Evolutionary conservation across 2,888 invertebrate species (phyloP), one percentile per base, ranked within the genome.

Genomic region (Plemyria rubiginata): DNA sequence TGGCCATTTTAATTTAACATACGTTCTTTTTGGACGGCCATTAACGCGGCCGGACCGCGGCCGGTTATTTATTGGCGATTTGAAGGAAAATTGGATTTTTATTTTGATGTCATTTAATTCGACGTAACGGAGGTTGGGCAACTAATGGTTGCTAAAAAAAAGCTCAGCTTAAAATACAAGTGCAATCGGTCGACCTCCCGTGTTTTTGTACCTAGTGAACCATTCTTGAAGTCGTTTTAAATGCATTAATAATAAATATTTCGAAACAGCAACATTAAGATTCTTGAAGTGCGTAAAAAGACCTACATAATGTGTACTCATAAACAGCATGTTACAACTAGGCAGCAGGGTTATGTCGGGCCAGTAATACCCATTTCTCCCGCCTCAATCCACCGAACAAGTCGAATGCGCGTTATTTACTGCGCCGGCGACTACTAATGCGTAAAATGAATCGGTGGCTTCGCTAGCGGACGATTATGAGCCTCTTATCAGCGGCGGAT

Each of bases 11-110:
- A 78, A 85, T 85, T 85, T 78, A 80, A 72, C 70, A 71, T 70
- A 52, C 68, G 65, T 77, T 79, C 80, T 84, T 83, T 80, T 80
- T 73, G 67, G 67, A 65, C 73, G 68, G 75, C 77, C 77, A 84
- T 84, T 82, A 85, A 79, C 82, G 74, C 76, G 68, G 77, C 79
- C 80, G 84, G 84, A 82, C 82, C 85, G 82, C 83, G 67, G 84
- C 84, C 84, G 80, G 78, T 77, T 82, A 86, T 85, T 88, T 88
- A 88, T 86, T 73, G 84, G 75, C 79, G 85, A 86, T 86, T 87
- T 88, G 84, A 85, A 84, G 84, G 81, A 85, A 87, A 87, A 86
- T 86, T 84, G 80, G 80, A 82, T 84, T 85, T 86, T 84, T 82
- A 80, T 80, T 79, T 78, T 84, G 81, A 81, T 81, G 81, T 70